Conservation (phyloP, 2,113 vertebrate genomes). For the Sorex araneus region DNA sequence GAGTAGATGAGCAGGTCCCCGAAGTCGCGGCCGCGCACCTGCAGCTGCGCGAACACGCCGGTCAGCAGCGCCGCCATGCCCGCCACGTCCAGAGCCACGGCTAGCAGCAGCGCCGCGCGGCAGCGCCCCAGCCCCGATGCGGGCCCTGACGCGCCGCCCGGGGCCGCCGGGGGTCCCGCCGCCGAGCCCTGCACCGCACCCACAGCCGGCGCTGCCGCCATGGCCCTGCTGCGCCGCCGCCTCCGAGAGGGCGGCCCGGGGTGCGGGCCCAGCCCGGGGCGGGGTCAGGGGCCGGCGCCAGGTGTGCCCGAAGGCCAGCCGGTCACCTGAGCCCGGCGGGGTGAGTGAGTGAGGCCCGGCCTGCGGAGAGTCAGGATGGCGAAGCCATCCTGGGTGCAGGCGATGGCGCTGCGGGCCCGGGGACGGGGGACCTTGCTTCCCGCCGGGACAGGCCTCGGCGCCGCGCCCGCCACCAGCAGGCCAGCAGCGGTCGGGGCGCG, state of each 20-base stretch:
- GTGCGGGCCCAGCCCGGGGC: slow-evolving; percentile 86
- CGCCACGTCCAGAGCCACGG: slow-evolving; percentile 91
- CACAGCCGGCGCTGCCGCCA: slow-evolving; percentile 56
- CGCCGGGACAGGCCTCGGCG: too few species aligned
- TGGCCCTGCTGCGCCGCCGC: not conserved
- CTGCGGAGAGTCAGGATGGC: too few species aligned
- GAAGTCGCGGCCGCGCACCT: slow-evolving; percentile 92
- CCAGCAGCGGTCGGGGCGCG: too few species aligned
- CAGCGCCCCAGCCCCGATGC: slow-evolving; percentile 91
- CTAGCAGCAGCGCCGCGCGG: slow-evolving; percentile 91
- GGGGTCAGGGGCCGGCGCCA: slow-evolving; percentile 82
- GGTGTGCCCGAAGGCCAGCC: slow-evolving; percentile 55
- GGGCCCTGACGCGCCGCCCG: slow-evolving; percentile 33
- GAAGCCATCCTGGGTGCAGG: too few species aligned
- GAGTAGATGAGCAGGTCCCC: slow-evolving; percentile 94
- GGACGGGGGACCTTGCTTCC: too few species aligned
- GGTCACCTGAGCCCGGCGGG: slow-evolving; percentile 46
- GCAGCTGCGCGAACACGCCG: slow-evolving; percentile 92
- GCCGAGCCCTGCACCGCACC: slow-evolving; percentile 32
- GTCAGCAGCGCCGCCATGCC: slow-evolving; percentile 90
- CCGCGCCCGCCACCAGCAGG: too few species aligned
- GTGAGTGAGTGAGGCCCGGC: too few species aligned
- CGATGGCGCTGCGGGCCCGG: not conserved
- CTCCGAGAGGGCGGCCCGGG: slow-evolving; percentile 39
- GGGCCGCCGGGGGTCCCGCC: not conserved